phyloP scores from a whole-genome alignment of 1,140 invertebrate genomes.

The Drusus annulatus region DNA sequence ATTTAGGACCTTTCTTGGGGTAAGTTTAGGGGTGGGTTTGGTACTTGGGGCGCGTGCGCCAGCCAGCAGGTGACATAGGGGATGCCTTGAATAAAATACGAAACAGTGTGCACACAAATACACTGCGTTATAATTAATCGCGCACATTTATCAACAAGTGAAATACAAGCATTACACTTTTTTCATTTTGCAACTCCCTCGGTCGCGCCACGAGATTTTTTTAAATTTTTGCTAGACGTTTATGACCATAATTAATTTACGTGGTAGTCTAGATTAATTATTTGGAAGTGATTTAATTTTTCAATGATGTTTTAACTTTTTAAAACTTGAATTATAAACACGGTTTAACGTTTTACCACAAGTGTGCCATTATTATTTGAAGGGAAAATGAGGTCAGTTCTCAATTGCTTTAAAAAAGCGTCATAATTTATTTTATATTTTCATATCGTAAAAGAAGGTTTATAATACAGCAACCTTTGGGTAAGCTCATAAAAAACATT shows the following conservation, averaged over 20 bases:
- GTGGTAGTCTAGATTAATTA: neutral
- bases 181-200: neutral
- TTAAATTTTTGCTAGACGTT: neutral
- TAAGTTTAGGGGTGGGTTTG: neutral
- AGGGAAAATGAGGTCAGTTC: too few relatives aligned
- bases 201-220: neutral
- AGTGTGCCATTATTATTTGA: too few relatives aligned
- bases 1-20: neutral
- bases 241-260: conserved; percentile 1
- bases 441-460: too few relatives aligned
- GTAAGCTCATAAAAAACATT: too few relatives aligned
- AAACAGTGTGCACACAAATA: conserved; percentile 18
- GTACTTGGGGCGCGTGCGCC: neutral
- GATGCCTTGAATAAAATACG: conserved; percentile 11
- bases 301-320: too few relatives aligned
- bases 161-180: conserved; percentile 17
- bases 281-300: too few relatives aligned
- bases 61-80: conserved; percentile 18
- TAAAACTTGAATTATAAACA: too few relatives aligned
- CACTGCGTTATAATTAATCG: conserved; percentile 23
- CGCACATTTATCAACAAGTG: conserved; percentile 14
- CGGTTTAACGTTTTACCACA: too few relatives aligned
- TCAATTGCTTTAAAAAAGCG: too few relatives aligned
- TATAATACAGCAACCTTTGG: too few relatives aligned
- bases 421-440: too few relatives aligned